A percentile compares a stretch with the other conserved stretches of the same genome.
phyloP scores from a whole-genome alignment of 2,113 vertebrate genomes.

The Mastomys coucha region DNA sequence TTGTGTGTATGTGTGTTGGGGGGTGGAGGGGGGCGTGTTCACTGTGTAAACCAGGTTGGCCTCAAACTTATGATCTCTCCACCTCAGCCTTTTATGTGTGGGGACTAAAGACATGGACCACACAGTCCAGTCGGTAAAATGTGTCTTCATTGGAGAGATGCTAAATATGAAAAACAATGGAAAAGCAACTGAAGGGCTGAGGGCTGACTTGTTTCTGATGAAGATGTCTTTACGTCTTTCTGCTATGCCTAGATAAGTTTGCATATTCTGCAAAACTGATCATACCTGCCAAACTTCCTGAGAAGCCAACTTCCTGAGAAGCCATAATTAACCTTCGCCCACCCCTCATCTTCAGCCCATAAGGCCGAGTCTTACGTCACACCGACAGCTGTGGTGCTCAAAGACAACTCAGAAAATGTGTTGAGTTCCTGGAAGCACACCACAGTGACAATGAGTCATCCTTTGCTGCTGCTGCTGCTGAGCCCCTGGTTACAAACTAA shows the following conservation, averaged over 20 bases:
- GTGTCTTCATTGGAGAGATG: neutral
- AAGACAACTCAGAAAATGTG: constrained; percentile 10
- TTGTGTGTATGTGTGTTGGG: neutral
- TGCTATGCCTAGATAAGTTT: neutral
- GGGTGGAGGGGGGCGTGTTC: neutral
- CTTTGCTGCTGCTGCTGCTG: neutral
- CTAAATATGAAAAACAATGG: neutral
- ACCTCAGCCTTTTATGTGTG: neutral
- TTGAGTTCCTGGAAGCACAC: neutral
- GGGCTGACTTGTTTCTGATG: neutral
- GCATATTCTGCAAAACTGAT: neutral
- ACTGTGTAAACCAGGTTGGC: neutral
- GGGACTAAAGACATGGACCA: neutral
- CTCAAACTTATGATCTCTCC: neutral
- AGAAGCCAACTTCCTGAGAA: constrained; percentile 34
- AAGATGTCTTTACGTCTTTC: neutral
- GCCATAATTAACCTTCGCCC: neutral
- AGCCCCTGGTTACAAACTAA: constrained; percentile 21
- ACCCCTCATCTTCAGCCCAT: neutral
- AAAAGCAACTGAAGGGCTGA: neutral
- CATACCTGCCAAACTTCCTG: neutral
- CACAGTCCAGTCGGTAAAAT: neutral
- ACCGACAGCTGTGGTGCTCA: neutral
- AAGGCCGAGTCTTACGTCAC: neutral
- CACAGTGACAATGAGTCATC: neutral